Evolutionary conservation across 2,797 vertebrate species (phyloP).

Genomic region (Xenops minutus): DNA sequence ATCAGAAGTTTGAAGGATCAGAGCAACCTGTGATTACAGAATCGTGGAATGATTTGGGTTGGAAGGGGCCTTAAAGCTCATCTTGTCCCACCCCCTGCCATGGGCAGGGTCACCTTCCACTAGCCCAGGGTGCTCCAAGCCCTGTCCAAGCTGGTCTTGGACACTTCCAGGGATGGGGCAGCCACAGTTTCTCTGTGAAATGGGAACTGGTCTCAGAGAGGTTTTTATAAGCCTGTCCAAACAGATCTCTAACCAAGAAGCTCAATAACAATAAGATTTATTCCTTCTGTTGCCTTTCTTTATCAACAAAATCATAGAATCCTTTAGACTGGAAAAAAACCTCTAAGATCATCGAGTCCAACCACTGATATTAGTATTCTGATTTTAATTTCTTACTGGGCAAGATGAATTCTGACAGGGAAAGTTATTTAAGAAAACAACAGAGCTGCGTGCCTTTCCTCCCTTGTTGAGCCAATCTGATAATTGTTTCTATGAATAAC

Average conservation of each 20-base stretch:
- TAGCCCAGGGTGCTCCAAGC: accelerated
- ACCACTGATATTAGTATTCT: neutral
- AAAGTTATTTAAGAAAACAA: neutral
- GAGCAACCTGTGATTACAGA: neutral
- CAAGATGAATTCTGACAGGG: neutral
- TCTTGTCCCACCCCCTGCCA: neutral
- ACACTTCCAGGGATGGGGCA: neutral
- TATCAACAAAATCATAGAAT: neutral
- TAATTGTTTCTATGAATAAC: neutral
- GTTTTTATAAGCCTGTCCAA: neutral
- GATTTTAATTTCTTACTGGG: neutral
- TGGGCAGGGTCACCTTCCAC: neutral
- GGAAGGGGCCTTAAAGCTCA: neutral
- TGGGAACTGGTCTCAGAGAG: neutral
- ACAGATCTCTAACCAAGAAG: neutral
- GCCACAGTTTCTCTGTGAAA: neutral
- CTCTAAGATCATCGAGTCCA: neutral
- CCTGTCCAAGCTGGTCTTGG: accelerated
- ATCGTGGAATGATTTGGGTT: neutral
- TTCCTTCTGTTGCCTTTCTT: neutral
- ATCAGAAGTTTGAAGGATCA: neutral
- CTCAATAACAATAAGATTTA: neutral
- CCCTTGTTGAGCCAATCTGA: neutral
- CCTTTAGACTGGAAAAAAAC: neutral
- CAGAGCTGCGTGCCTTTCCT: neutral